Base-by-base conservation (phyloP, 1,140 invertebrate species). In the Wasmannia auropunctata region DNA sequence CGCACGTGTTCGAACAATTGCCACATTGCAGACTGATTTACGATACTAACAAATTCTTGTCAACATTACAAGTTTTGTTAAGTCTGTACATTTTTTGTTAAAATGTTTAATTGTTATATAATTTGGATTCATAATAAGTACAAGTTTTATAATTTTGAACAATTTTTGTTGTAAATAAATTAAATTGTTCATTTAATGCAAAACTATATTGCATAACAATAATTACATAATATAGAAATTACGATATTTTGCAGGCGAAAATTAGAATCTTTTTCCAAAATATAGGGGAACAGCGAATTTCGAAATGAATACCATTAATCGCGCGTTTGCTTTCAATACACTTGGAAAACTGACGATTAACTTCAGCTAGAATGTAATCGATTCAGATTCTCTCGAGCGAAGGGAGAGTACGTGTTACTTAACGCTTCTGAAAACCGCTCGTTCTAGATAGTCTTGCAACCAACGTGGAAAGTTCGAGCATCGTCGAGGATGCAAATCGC, bases 361-460 rank as follows among this genome's bases (percentile, higher is more conserved):
- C n/a, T 56, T 37, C 28, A 56, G 11, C 31, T 16, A 51, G 2
- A 10, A 56, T 37, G 19, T 54, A 34, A 54, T 72, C 28, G 28
- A 72, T 54, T 72, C 31, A 72, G 49, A 72, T 74, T 74, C 31
- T 72, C 28, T 54, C 11, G n/a, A 75, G n/a, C 49, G n/a, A 37
- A 37, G n/a, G 14, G 37, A 37, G 4, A 56, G 19, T 56, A 74
- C 8, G 51, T 56, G 46, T 72, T 67, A 46, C 37, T 67, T 25
- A 67, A 67, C 37, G 22, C 28, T 74, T 40, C 34, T 74, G 22
- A 74, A 74, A 74, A 34, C 11, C 28, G n/a, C 11, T 72, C 46
- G 19, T 54, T 74, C 28, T 16, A 46, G 37, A 46, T 46, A 25
- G 46, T 22, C 16, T 49, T 74, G 6, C 46, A 37, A 3, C 46